A percentile compares a stretch with the other conserved stretches of the same genome.
phyloP scores from a whole-genome alignment of 2,797 vertebrate genomes.

The Intellagama lesueurii region DNA sequence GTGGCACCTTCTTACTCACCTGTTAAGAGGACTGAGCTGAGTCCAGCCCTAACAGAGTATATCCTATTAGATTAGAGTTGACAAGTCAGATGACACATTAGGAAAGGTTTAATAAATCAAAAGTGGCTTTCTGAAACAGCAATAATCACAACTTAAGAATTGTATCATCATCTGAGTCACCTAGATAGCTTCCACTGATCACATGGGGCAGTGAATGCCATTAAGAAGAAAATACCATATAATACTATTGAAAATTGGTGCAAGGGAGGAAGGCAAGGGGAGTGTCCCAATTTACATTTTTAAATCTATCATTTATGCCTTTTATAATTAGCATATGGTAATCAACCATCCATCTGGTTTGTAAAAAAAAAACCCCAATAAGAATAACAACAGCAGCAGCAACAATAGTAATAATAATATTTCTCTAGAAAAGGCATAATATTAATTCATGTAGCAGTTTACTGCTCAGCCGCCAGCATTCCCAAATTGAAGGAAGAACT shows the following conservation, averaged over 20 bases:
- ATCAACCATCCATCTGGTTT: background rate
- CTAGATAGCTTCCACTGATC: background rate
- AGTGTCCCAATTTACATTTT: background rate
- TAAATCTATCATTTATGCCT: background rate
- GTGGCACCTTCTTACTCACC: constrained; percentile 15
- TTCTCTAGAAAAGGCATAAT: too few species aligned
- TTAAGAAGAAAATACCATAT: background rate
- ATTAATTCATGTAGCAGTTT: too few species aligned
- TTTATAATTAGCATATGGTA: background rate
- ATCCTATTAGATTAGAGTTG: rapidly evolving
- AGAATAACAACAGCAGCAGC: too few species aligned
- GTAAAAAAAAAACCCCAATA: too few species aligned
- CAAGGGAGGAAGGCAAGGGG: too few species aligned
- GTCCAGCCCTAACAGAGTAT: background rate
- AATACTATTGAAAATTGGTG: background rate
- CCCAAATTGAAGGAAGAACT: too few species aligned
- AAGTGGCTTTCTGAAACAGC: constrained; percentile 12
- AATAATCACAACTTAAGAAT: background rate
- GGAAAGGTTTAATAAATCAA: background rate
- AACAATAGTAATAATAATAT: too few species aligned
- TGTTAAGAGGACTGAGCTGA: background rate
- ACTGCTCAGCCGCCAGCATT: too few species aligned
- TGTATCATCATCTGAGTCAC: background rate
- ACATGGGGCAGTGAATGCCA: background rate
- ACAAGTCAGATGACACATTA: constrained; percentile 9